Base-by-base conservation (phyloP, 2,113 vertebrate species). In the Actinemys pallida region DNA sequence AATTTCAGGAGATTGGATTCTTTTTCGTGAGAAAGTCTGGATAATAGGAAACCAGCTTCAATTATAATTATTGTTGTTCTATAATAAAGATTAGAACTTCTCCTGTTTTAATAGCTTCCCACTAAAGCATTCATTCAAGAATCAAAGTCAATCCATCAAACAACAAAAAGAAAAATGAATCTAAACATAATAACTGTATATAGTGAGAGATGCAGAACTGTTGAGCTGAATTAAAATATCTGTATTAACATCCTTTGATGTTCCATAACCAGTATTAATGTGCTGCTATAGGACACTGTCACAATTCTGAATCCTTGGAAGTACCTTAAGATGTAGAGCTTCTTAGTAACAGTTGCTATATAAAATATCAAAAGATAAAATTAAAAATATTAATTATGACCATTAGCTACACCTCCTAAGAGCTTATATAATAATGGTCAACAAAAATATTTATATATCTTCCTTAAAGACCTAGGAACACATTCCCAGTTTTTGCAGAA, bases 301-400 rank as follows among this genome's bases (percentile, higher is more conserved):
- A 72, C 8, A 80, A 52, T 82, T 62, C 35, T 86, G 92, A 76
- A 75, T 6, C 87, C 62, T 80, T 83, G 76, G 39, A 76, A 85
- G 14, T 49, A 72, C 17, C 9, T 39, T 25, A 59, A 19, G 57
- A 29, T 4, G 14, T 10, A 72, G 39, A 8, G 2, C 1, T 2
- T 53, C 45, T 54, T 1, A 3, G 10, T 17, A 9, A 52, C 13
- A 22, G 84, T n/a, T 27, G 24, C 91, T 7, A 0, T 0, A 27
- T 25, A n/a, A 82, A 87, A 47, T n/a, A 59, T 13, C 5, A 25
- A 86, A 79, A 10, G 24, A 42, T 42, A 3, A 88, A 45, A 20
- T 39, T 54, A 7, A 76, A 90, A 59, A 80, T 29, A 82, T 1
- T 3, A 82, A 59, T 1, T 17, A 27, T 1, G 0, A 45, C 27